Evolutionary conservation across 2,797 vertebrate genomes (phyloP).

Genomic region (Echiichthys vipera): DNA sequence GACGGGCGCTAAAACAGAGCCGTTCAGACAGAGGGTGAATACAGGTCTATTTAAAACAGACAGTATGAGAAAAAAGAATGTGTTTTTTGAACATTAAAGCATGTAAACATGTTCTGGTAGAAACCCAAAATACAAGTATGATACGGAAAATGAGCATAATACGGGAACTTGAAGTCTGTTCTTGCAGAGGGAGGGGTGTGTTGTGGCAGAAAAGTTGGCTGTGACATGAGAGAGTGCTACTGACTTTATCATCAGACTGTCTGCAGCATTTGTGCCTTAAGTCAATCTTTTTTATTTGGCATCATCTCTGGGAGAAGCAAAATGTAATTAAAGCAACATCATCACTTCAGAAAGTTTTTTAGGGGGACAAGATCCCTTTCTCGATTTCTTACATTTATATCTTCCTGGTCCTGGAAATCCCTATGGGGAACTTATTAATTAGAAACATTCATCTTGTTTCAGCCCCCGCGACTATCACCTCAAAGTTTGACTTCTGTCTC

Average conservation of each 20-base stretch:
- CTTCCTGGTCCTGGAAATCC: neutral
- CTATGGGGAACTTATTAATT: neutral
- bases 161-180: too few relatives aligned
- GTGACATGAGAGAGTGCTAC: neutral
- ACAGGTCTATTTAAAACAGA: too few relatives aligned
- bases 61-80: too few relatives aligned
- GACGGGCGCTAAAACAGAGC: too few relatives aligned
- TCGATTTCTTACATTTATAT: neutral
- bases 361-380: too few relatives aligned
- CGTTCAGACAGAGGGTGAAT: too few relatives aligned
- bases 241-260: constrained; percentile 10
- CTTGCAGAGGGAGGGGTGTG: neutral
- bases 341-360: too few relatives aligned
- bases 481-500: constrained; percentile 15
- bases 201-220: neutral
- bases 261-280: constrained; percentile 19
- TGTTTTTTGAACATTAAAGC: too few relatives aligned
- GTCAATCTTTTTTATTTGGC: neutral
- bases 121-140: too few relatives aligned
- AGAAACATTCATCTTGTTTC: neutral
- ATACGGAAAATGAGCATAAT: too few relatives aligned
- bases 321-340: too few relatives aligned
- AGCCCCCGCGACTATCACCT: neutral
- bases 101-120: too few relatives aligned
- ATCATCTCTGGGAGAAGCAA: neutral